Evolutionary conservation across 2,113 vertebrate species (phyloP).

Genomic region (Limanda limanda): DNA sequence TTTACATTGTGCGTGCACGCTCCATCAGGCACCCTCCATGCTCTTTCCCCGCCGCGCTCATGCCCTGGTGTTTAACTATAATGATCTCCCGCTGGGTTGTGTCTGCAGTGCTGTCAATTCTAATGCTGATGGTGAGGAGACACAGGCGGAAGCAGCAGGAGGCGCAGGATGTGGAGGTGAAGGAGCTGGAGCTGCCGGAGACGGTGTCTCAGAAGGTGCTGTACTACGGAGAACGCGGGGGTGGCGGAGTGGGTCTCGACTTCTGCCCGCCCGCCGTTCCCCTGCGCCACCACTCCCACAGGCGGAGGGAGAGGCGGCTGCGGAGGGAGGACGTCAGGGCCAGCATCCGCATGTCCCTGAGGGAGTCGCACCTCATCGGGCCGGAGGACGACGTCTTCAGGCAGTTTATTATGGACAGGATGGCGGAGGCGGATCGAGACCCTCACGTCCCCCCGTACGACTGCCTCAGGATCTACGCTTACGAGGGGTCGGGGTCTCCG

Average conservation of each 20-base stretch:
- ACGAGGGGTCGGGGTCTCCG: constrained; percentile 89
- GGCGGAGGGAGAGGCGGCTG: constrained; percentile 67
- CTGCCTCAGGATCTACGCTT: constrained; percentile 86
- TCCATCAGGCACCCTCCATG: constrained; percentile 48
- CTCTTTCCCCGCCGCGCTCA: constrained; percentile 24
- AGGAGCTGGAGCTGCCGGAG: constrained; percentile 85
- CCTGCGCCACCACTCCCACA: constrained; percentile 76
- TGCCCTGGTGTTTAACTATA: constrained; percentile 63
- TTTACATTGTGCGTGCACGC: constrained; percentile 3
- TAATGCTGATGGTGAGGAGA: constrained; percentile 84
- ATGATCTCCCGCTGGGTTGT: constrained; percentile 55
- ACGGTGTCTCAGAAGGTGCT: constrained; percentile 88
- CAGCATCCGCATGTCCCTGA: constrained; percentile 86
- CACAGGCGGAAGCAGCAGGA: constrained; percentile 77
- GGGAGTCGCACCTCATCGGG: constrained; percentile 89
- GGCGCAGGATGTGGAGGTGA: constrained; percentile 80
- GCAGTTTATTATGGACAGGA: constrained; percentile 90
- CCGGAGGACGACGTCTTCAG: constrained; percentile 89
- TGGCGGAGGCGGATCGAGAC: constrained; percentile 89
- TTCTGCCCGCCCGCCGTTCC: constrained; percentile 63
- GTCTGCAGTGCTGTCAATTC: constrained; percentile 84
- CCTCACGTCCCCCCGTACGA: constrained; percentile 87
- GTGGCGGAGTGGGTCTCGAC: constrained; percentile 70
- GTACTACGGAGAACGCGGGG: constrained; percentile 83
- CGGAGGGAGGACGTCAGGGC: constrained; percentile 73